phyloP scores from a whole-genome alignment of 2,797 vertebrate genomes.

The Carcharodon carcharias region DNA sequence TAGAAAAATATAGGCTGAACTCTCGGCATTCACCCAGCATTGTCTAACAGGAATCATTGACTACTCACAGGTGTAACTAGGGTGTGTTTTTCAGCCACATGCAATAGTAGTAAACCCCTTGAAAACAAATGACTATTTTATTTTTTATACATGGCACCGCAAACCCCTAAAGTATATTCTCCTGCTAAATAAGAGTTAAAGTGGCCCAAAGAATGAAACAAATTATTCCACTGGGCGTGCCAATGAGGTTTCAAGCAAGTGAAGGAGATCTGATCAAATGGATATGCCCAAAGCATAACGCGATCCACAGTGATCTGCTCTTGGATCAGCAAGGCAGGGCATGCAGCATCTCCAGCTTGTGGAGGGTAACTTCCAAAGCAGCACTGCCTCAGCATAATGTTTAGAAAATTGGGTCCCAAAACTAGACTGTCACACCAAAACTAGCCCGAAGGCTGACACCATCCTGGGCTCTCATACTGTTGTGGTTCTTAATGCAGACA shows the following conservation, averaged over 20 bases:
- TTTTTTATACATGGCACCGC: not conserved
- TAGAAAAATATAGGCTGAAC: not conserved
- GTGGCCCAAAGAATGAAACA: not conserved
- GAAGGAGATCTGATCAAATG: not conserved
- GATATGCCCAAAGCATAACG: not conserved
- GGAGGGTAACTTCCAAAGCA: not conserved
- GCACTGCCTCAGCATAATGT: not conserved
- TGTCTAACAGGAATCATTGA: not conserved
- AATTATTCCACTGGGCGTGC: not conserved
- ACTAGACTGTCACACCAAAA: not conserved
- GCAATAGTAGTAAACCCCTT: not conserved
- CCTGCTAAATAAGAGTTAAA: not conserved
- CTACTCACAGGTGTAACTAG: not conserved
- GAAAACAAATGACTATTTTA: not conserved
- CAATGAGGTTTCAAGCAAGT: not conserved
- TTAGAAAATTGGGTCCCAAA: not conserved
- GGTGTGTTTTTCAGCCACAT: not conserved
- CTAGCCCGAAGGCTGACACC: not conserved
- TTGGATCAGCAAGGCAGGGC: not conserved
- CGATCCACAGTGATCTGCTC: not conserved
- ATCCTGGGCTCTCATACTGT: not conserved
- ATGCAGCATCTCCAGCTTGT: not conserved
- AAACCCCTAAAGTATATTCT: not conserved
- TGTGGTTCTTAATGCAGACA: not conserved
- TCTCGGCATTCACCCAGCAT: not conserved